phyloP scores from a whole-genome alignment of 2,797 vertebrate genomes.

The Microctenopoma lineatum region DNA sequence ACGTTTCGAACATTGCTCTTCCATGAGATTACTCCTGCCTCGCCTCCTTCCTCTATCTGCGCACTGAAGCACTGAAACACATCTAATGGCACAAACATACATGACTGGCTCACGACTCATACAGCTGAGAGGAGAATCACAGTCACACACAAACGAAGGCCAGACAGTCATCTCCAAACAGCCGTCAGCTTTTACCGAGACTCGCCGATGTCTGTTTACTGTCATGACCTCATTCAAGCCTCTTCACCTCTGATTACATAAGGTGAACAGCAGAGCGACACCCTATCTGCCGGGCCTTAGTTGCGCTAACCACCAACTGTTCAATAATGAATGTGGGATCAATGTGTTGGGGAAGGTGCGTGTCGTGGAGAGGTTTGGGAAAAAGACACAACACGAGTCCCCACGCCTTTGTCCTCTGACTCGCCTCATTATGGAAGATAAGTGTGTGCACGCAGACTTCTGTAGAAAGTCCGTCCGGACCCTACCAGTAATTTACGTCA shows the following conservation, averaged over 20 bases:
- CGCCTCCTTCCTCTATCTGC: conserved; percentile 20
- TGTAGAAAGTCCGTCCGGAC: too few species aligned
- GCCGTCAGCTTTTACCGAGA: conserved; percentile 4
- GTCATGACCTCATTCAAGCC: conserved; percentile 55
- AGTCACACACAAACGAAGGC: neutral
- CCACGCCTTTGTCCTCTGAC: conserved; percentile 3
- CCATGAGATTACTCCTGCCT: conserved; percentile 8
- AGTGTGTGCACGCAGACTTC: too few species aligned
- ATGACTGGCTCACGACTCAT: neutral
- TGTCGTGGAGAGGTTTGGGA: conserved; percentile 46
- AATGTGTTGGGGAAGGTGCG: conserved; percentile 48
- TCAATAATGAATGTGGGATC: conserved; percentile 77
- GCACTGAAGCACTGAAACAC: conserved; percentile 3
- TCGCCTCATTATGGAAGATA: neutral
- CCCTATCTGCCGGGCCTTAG: conserved; percentile 55
- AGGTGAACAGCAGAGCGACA: conserved; percentile 58
- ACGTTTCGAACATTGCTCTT: conserved; percentile 15
- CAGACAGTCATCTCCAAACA: neutral
- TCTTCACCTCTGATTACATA: conserved; percentile 67
- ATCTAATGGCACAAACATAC: conserved; percentile 9
- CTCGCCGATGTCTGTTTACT: conserved; percentile 35
- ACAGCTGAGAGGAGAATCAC: neutral
- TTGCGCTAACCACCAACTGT: conserved; percentile 44
- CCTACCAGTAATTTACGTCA: too few species aligned
- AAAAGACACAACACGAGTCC: conserved; percentile 30